These are phyloP conservation scores for Pachymerium ferrugineum DNA, from an alignment of 2,888 invertebrate genomes.

Conservation along the genomic window DNA sequence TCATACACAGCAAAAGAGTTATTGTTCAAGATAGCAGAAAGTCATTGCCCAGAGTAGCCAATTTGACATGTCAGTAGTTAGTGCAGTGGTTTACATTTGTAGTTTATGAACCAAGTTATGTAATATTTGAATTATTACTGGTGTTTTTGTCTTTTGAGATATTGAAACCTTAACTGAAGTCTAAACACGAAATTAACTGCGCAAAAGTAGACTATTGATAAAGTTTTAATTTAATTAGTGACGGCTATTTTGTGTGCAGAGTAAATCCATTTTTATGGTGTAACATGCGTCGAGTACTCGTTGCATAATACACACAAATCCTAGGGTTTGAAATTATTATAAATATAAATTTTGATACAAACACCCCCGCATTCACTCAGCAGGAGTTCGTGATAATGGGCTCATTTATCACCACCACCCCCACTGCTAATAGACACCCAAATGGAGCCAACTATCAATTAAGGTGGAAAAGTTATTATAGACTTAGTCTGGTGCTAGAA, in stretches of 20 bases:
- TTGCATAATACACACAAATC: slow-evolving; percentile 16
- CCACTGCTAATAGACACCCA: not conserved
- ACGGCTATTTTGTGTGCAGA: not conserved
- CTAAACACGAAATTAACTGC: not conserved
- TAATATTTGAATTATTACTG: too few relatives aligned
- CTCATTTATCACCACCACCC: not conserved
- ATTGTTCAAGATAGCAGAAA: too few relatives aligned
- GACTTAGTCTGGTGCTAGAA: not conserved
- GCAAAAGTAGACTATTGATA: not conserved
- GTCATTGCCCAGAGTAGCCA: too few relatives aligned
- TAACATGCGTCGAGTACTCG: not conserved
- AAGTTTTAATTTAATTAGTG: not conserved
- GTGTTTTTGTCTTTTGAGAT: too few relatives aligned
- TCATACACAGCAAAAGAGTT: too few relatives aligned
- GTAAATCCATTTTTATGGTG: slow-evolving; percentile 3
- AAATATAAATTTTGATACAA: slow-evolving; percentile 9
- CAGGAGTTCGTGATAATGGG: slow-evolving; percentile 11
- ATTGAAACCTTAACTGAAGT: too few relatives aligned
- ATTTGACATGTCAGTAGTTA: too few relatives aligned
- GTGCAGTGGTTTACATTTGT: too few relatives aligned
- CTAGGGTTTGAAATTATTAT: not conserved
- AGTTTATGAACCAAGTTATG: too few relatives aligned
- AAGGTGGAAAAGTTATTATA: slow-evolving; percentile 15
- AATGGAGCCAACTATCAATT: slow-evolving; percentile 21
- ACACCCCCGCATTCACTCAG: slow-evolving; percentile 20